Base-by-base conservation (phyloP, 2,888 invertebrate genomes). In the Caenorhabditis japonica region DNA sequence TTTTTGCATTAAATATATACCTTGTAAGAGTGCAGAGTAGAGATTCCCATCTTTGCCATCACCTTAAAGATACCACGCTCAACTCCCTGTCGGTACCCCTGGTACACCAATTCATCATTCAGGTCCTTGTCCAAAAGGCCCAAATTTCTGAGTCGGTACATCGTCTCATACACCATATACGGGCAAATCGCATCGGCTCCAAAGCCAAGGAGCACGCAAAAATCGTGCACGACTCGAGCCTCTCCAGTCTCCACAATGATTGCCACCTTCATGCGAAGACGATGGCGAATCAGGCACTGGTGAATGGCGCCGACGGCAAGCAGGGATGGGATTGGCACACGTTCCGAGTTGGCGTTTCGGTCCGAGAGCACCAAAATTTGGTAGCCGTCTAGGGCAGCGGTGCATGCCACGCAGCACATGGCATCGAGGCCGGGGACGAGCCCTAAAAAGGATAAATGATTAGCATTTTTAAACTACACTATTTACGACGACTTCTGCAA, bases 41-140 rank as follows among this genome's bases (percentile, higher is more conserved):
- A 96, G 87, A 99, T 99, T 64, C 99, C 99, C 99, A 99, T 99
- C 89, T 99, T 99, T 4, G 99, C 97, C 97, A 99, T 99, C 34
- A 92, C 94, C 89, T 95, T 95, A 52, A 93, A 92, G 81, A 94
- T 93, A 52, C 96, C 96, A 0, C 94, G 92, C 85, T 94, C 94
- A 87, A 94, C 93, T 39, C 97, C 95, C 79, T 93, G 92, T 41
- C 94, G 92, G 89, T 96, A 99, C 81, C 95, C 91, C 89, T 91
- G 84, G 81, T 87, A 86, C 5, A 87, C 79, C 78, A 83, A 87
- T 60, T 89, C 87, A 80, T 90, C 89, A 36, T 88, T 85, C 19
- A 89, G 83, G 1, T 88, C 87, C 27, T 92, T 95, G 79, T 94
- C 93, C 30, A 99, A 89, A 8, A 96, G 92, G 41, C 93, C 93